phyloP scores from a whole-genome alignment of 2,797 vertebrate genomes.

The Sorex maritimensis region DNA sequence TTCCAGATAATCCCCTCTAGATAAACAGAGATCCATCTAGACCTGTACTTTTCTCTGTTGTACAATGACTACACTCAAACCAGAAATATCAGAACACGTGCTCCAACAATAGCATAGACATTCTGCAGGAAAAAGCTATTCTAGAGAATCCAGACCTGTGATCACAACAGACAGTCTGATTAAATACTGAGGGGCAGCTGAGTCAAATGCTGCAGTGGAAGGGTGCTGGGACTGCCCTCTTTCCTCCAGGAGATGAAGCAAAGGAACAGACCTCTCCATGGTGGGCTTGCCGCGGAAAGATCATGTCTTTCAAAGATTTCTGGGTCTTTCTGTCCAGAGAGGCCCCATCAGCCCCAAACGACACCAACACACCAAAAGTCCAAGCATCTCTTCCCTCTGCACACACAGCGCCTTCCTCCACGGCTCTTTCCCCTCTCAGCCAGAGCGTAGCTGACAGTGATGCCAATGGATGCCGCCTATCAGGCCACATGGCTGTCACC shows the following conservation, averaged over 20 bases:
- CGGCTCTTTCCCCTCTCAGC: background rate
- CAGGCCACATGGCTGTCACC: background rate
- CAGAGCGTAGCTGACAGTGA: background rate
- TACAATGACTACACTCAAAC: constrained; percentile 26
- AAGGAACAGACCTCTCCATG: background rate
- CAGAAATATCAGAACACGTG: background rate
- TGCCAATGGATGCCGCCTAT: background rate
- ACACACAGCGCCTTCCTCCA: constrained; percentile 12
- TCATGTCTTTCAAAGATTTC: background rate
- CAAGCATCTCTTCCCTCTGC: background rate
- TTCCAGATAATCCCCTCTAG: background rate
- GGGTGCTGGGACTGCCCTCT: background rate
- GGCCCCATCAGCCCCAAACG: background rate
- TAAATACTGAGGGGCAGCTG: background rate
- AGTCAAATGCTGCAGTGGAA: background rate
- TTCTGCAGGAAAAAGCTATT: background rate
- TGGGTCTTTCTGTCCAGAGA: background rate
- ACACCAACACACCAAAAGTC: rapidly evolving
- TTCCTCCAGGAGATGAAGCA: background rate
- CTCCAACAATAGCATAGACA: background rate
- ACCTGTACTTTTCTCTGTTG: background rate
- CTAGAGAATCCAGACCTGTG: background rate
- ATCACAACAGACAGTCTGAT: background rate
- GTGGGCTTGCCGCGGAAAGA: background rate
- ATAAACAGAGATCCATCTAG: background rate